phyloP scores from a whole-genome alignment of 2,113 vertebrate species.

The Carlito syrichta region DNA sequence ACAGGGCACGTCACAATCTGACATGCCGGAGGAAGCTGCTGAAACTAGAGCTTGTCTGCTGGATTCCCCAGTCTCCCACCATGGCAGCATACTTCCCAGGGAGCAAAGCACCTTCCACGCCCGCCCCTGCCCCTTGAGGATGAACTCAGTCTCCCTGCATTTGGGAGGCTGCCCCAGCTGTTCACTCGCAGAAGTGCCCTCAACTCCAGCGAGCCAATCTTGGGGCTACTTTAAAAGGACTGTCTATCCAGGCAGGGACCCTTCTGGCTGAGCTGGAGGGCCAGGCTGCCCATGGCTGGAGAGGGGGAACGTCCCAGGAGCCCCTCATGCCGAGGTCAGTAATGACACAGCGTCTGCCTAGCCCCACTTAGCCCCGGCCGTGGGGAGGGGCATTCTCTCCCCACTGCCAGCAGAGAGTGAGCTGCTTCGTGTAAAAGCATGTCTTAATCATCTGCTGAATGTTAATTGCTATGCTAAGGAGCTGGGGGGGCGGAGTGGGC shows the following conservation, averaged over 20 bases:
- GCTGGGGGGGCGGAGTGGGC: not conserved
- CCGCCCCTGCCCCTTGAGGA: not conserved
- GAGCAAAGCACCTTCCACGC: not conserved
- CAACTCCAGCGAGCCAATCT: not conserved
- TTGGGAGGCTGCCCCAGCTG: slow-evolving; percentile 38
- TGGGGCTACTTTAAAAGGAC: slow-evolving; percentile 28
- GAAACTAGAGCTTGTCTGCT: not conserved
- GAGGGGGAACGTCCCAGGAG: not conserved
- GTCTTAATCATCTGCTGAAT: not conserved
- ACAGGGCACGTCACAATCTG: not conserved
- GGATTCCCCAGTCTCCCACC: too few species aligned
- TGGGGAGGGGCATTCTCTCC: not conserved
- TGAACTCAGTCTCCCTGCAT: slow-evolving; percentile 8
- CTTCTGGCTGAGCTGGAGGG: not conserved
- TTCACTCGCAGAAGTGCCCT: slow-evolving; percentile 18
- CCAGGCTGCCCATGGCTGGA: not conserved
- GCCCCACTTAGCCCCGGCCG: slow-evolving; percentile 22
- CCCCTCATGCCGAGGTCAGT: not conserved
- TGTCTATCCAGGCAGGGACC: slow-evolving; percentile 33
- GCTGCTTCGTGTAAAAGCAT: not conserved
- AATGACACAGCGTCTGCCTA: slow-evolving; percentile 34
- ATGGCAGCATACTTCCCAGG: too few species aligned
- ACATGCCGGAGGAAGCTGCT: not conserved
- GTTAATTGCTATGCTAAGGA: not conserved
- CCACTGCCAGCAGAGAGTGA: not conserved